phyloP scores from a whole-genome alignment of 2,888 invertebrate species.

The Pterostichus niger region DNA sequence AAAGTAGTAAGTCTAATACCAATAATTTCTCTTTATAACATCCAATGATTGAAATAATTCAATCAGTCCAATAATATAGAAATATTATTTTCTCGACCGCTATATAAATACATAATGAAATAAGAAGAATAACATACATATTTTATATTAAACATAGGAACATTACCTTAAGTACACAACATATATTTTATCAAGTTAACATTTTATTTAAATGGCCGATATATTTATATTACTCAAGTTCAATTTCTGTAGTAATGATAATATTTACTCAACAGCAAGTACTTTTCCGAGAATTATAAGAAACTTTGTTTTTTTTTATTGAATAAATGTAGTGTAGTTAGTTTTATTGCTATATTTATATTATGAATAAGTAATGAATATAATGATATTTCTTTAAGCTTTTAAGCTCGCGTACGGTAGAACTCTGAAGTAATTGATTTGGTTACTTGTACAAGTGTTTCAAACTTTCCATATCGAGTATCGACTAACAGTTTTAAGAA shows the following conservation, averaged over 20 bases:
- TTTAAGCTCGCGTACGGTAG: constrained; percentile 16
- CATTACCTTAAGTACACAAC: constrained; percentile 22
- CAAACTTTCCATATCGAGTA: constrained; percentile 38
- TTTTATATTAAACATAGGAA: constrained; percentile 21
- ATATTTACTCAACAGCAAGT: constrained; percentile 29
- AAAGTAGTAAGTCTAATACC: background rate
- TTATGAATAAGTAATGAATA: constrained; percentile 51
- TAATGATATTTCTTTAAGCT: constrained; percentile 56
- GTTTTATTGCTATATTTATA: constrained; percentile 53
- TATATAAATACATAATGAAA: constrained; percentile 9
- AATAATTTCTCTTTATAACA: background rate
- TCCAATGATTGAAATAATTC: background rate
- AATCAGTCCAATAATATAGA: background rate
- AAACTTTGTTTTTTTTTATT: constrained; percentile 25
- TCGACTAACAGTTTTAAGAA: constrained; percentile 6
- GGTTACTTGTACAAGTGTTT: constrained; percentile 36
- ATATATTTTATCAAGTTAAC: constrained; percentile 37
- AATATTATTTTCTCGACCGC: constrained; percentile 10
- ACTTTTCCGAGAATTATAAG: constrained; percentile 7
- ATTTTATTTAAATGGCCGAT: constrained; percentile 41
- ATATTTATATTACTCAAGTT: constrained; percentile 35
- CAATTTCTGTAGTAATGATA: constrained; percentile 2
- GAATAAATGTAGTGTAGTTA: constrained; percentile 1
- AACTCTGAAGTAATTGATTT: constrained; percentile 31
- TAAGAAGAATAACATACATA: constrained; percentile 20